These are phyloP conservation scores for Brachyhypopomus occidentalis DNA, from an alignment of 2,113 vertebrate species.

Conservation along the genomic window DNA sequence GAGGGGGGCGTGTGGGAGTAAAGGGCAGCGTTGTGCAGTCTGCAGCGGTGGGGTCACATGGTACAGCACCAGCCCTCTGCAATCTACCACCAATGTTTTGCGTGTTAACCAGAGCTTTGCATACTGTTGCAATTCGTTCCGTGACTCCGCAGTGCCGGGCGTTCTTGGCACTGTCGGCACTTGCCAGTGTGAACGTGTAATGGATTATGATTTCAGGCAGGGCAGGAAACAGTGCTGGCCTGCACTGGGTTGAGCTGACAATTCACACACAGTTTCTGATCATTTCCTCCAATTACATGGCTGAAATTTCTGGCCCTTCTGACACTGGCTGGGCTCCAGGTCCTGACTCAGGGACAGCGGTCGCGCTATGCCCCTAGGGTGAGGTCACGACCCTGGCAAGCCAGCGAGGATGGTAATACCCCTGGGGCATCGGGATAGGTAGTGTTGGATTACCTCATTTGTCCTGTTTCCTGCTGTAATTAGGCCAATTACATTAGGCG, in stretches of 20 bases:
- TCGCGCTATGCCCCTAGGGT: constrained; percentile 59
- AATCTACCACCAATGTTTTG: too few relatives aligned
- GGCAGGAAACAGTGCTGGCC: background rate
- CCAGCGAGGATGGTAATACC: constrained; percentile 73
- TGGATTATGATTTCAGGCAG: background rate
- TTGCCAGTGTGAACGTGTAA: too few relatives aligned
- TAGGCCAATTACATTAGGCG: constrained; percentile 70
- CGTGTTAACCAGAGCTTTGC: too few relatives aligned
- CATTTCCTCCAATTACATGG: constrained; percentile 71
- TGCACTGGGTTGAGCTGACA: constrained; percentile 2
- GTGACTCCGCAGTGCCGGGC: too few relatives aligned
- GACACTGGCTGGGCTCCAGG: constrained; percentile 67
- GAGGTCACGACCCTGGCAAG: constrained; percentile 74
- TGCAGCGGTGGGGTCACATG: too few relatives aligned
- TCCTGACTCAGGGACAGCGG: constrained; percentile 59
- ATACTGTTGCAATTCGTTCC: too few relatives aligned
- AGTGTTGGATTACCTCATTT: constrained; percentile 76
- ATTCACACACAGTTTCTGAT: constrained; percentile 75
- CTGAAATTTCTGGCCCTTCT: constrained; percentile 62
- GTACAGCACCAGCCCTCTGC: too few relatives aligned
- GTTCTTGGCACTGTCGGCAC: too few relatives aligned
- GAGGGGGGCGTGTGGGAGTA: too few relatives aligned
- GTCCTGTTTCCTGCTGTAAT: constrained; percentile 64
- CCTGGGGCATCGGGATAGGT: constrained; percentile 68
- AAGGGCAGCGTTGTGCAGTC: too few relatives aligned